phyloP scores from a whole-genome alignment of 2,888 invertebrate genomes.

The Sussaba pulchella region DNA sequence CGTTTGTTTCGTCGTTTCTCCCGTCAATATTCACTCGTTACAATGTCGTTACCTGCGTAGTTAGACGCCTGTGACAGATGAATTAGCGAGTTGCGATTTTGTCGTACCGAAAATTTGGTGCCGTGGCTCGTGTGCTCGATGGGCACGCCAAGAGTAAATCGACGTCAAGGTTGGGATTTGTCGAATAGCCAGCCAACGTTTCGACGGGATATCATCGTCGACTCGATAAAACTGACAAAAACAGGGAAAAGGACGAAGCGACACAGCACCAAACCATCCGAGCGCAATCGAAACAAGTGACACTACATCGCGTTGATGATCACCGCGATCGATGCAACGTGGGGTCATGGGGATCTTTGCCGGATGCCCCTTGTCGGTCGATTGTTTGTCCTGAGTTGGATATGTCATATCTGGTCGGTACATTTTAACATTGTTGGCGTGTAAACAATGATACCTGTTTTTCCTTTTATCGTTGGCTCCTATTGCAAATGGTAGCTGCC shows the following conservation, averaged over 20 bases:
- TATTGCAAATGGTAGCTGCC: too few species aligned
- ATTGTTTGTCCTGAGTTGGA: slow-evolving; percentile 74
- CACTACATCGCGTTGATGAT: slow-evolving; percentile 52
- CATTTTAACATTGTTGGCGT: neutral
- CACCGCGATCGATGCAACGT: slow-evolving; percentile 30
- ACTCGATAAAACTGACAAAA: slow-evolving; percentile 15
- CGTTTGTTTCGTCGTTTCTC: neutral
- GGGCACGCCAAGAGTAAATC: slow-evolving; percentile 52
- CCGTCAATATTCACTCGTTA: neutral
- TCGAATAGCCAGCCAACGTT: slow-evolving; percentile 19
- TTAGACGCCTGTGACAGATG: neutral
- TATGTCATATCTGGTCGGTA: slow-evolving; percentile 78
- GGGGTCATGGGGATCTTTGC: slow-evolving; percentile 33
- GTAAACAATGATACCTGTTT: neutral
- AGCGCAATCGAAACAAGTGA: slow-evolving; percentile 30
- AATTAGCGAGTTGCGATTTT: neutral
- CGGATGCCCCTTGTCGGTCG: slow-evolving; percentile 59
- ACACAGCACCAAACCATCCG: neutral
- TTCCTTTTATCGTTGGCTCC: too few species aligned
- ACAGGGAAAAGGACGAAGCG: neutral
- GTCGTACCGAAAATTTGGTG: neutral
- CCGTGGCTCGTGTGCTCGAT: slow-evolving; percentile 45
- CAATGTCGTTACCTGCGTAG: neutral
- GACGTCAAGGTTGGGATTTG: slow-evolving; percentile 29
- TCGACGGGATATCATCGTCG: slow-evolving; percentile 19